phyloP scores from a whole-genome alignment of 2,113 vertebrate species.

The Oophaga pumilio region DNA sequence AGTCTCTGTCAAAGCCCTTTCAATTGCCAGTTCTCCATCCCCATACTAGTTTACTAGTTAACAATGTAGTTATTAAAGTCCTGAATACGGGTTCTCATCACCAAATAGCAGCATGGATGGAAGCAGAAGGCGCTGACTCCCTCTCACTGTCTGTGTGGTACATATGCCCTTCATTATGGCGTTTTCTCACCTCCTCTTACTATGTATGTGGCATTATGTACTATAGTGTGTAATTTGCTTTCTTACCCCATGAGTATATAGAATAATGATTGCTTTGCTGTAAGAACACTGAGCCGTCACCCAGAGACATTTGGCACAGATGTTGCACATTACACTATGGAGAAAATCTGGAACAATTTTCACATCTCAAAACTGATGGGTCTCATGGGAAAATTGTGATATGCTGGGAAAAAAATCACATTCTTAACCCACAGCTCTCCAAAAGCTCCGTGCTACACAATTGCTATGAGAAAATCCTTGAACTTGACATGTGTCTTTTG shows the following conservation, averaged over 20 bases:
- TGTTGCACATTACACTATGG: conserved; percentile 28
- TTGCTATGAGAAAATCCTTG: not conserved
- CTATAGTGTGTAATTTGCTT: not conserved
- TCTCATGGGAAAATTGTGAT: not conserved
- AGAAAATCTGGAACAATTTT: conserved; percentile 35
- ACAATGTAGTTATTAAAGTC: no score
- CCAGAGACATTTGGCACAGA: conserved; percentile 5
- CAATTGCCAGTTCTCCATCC: no score
- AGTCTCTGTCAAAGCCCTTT: no score
- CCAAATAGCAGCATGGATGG: no score
- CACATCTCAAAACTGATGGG: not conserved
- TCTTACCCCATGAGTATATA: not conserved
- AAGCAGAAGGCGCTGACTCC: no score
- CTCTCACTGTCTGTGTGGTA: no score
- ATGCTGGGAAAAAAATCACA: conserved; percentile 32
- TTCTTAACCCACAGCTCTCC: conserved; percentile 29
- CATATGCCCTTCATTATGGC: not conserved
- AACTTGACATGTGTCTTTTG: not conserved
- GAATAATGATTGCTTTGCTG: not conserved
- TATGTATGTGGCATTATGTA: not conserved
- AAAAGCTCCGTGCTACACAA: not conserved
- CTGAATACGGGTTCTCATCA: no score
- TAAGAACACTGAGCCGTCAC: not conserved
- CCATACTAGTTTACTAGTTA: no score
- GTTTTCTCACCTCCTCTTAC: not conserved